Percentiles rank a stretch among this genome's conserved stretches.
These are phyloP conservation scores for Artemia sp. DNA, from an alignment of 2,888 invertebrate species.

Conservation along the genomic window DNA sequence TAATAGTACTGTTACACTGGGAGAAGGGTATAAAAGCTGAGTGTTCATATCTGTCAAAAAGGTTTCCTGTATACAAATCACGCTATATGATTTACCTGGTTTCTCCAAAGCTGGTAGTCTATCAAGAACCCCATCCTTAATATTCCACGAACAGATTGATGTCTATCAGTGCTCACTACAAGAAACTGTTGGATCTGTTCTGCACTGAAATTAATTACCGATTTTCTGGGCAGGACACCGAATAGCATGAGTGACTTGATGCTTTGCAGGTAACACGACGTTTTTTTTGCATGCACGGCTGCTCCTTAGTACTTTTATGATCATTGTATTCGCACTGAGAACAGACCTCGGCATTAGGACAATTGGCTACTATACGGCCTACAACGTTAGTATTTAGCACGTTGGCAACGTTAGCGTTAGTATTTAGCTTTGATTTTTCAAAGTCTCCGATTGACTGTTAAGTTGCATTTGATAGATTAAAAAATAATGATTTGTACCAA, in stretches of 20 bases:
- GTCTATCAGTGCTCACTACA: too few species aligned
- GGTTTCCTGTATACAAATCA: background rate
- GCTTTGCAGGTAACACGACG: conserved; percentile 1
- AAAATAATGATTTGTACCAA: too few species aligned
- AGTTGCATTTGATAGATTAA: too few species aligned
- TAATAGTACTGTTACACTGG: background rate
- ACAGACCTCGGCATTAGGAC: conserved; percentile 13
- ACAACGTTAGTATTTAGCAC: background rate
- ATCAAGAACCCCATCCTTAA: conserved; percentile 5
- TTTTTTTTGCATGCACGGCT: too few species aligned
- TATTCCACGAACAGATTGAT: background rate
- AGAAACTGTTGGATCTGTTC: background rate
- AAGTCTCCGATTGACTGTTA: too few species aligned
- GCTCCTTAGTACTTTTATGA: conserved; percentile 4
- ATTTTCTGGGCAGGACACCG: conserved; percentile 10
- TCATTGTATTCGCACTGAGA: background rate
- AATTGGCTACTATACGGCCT: too few species aligned
- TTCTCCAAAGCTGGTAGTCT: background rate
- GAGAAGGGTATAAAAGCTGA: conserved; percentile 9
- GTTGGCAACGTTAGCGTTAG: background rate
- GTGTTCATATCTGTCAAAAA: background rate
- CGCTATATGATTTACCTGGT: too few species aligned
- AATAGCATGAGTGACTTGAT: background rate
- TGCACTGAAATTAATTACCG: background rate
- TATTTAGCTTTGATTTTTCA: background rate